These are phyloP conservation scores for Ectobius pallidus DNA, from an alignment of 2,888 invertebrate species.

Conservation along the genomic window DNA sequence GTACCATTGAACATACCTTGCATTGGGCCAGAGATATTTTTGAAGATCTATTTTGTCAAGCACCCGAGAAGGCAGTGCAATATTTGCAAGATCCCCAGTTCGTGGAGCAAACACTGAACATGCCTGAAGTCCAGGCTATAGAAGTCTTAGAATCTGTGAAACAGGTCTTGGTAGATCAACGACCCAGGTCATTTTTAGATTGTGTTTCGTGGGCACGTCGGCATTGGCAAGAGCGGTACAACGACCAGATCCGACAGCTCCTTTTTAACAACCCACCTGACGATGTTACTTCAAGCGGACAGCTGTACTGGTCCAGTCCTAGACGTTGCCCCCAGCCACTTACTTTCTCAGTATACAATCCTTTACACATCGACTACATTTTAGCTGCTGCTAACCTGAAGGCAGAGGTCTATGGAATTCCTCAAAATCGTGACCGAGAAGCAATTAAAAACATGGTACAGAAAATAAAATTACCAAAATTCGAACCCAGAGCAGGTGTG, in stretches of 20 bases:
- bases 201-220: constrained; percentile 87
- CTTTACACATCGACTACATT: too few relatives aligned
- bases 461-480: too few relatives aligned
- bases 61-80: constrained; percentile 86
- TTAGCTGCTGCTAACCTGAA: too few relatives aligned
- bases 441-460: too few relatives aligned
- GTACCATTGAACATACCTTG: too few relatives aligned
- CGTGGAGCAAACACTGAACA: constrained; percentile 80
- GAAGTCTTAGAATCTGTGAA: too few relatives aligned
- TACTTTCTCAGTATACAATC: constrained; percentile 68
- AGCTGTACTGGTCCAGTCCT: constrained; percentile 98
- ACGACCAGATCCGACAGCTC: constrained; percentile 95
- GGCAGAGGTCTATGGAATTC: too few relatives aligned
- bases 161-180: too few relatives aligned
- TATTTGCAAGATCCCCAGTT: constrained; percentile 83
- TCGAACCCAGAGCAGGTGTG: constrained; percentile 89
- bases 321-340: constrained; percentile 93
- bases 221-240: constrained; percentile 87
- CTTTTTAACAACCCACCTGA: constrained; percentile 78
- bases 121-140: constrained; percentile 89
- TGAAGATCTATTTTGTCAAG: constrained; percentile 90
- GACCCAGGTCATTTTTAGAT: too few relatives aligned
- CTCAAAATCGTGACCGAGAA: too few relatives aligned
- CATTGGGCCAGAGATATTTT: too few relatives aligned
- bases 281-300: too few relatives aligned